Conservation (phyloP, 2,888 invertebrate genomes). For the Phengaris arion region DNA sequence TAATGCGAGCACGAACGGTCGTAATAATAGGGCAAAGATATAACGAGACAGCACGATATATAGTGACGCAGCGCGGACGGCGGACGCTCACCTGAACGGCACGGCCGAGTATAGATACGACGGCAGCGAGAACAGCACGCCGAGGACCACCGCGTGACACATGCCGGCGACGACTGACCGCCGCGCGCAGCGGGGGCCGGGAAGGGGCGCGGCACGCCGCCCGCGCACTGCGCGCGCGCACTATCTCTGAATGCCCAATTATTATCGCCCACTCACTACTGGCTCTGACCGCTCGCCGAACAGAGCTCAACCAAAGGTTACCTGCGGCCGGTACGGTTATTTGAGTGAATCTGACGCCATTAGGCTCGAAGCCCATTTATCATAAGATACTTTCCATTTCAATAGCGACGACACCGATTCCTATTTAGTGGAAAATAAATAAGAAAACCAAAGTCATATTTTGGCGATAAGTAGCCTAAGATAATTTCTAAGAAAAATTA, state of each 20-base stretch:
- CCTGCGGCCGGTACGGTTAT: conserved; percentile 2
- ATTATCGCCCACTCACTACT: conserved; percentile 25
- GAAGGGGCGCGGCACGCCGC: conserved; percentile 30
- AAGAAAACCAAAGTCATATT: too few relatives aligned
- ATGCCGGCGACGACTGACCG: conserved; percentile 52
- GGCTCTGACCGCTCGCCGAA: neutral
- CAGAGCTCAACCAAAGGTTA: conserved; percentile 21
- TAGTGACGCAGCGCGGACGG: conserved; percentile 33
- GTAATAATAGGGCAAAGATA: conserved; percentile 19
- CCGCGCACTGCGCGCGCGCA: conserved; percentile 18
- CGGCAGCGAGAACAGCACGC: conserved; percentile 68
- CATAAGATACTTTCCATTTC: conserved; percentile 6
- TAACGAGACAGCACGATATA: conserved; percentile 16
- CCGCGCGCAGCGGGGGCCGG: conserved; percentile 20
- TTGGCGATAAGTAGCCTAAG: too few relatives aligned
- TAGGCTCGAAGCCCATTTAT: conserved; percentile 9
- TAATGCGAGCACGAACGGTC: conserved; percentile 8
- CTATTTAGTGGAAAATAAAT: neutral
- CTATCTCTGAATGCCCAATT: conserved; percentile 14
- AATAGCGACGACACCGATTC: neutral
- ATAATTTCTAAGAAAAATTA: too few relatives aligned
- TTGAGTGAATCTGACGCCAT: conserved; percentile 22
- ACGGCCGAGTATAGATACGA: conserved; percentile 70
- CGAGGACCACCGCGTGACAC: conserved; percentile 72
- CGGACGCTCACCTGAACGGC: conserved; percentile 67